phyloP scores from a whole-genome alignment of 2,888 invertebrate species.

The Dexiosoma caninum region DNA sequence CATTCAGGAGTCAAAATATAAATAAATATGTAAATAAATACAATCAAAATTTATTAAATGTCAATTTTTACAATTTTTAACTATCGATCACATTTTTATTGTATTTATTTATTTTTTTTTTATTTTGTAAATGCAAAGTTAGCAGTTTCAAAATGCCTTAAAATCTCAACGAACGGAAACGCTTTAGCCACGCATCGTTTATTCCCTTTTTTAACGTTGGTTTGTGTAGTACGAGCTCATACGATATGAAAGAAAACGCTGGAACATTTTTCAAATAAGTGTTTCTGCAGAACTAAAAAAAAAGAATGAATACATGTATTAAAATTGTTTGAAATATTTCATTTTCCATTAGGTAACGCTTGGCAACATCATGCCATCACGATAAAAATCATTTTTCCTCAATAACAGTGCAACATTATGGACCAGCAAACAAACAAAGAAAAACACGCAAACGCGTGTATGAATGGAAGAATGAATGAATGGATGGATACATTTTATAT shows the following conservation, averaged over 20 bases:
- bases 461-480: background rate
- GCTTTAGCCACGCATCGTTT: conserved; percentile 77
- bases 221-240: background rate
- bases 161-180: conserved; percentile 69
- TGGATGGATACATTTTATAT: background rate
- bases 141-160: conserved; percentile 29
- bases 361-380: conserved; percentile 71
- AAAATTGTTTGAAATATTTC: conserved; percentile 42
- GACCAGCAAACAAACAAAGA: background rate
- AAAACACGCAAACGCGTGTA: conserved; percentile 38
- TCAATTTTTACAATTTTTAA: background rate
- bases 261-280: background rate
- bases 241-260: background rate
- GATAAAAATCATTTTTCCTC: conserved; percentile 67
- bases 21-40: background rate
- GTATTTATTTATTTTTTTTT: too few species aligned
- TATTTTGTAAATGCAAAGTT: conserved; percentile 17
- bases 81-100: too few species aligned
- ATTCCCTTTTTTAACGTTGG: conserved; percentile 60
- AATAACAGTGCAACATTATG: conserved; percentile 42
- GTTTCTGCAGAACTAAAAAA: conserved; percentile 1
- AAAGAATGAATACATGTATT: background rate
- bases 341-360: conserved; percentile 70
- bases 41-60: too few species aligned
- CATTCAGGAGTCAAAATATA: too few species aligned